phyloP scores from a whole-genome alignment of 1,140 invertebrate genomes.

The Sitobion miscanthi region DNA sequence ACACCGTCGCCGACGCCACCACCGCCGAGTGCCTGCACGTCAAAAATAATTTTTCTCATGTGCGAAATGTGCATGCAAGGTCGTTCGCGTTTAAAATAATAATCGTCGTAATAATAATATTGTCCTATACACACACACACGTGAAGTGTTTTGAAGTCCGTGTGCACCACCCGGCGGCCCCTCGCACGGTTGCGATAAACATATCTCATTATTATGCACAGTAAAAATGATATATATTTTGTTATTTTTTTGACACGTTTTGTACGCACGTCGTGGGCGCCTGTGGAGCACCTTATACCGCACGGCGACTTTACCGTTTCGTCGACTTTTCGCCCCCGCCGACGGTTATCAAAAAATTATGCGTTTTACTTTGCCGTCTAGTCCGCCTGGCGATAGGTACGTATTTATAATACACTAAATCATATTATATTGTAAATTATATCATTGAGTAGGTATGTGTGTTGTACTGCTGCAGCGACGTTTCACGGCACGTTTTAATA shows the following conservation, averaged over 20 bases:
- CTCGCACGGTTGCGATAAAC: neutral
- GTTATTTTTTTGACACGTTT: neutral
- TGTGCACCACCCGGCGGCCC: neutral
- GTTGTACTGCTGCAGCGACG: neutral
- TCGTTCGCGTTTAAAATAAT: slow-evolving; percentile 37
- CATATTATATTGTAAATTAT: neutral
- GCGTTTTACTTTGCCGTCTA: neutral
- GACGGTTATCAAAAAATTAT: neutral
- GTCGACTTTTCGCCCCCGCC: neutral
- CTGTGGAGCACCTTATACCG: neutral
- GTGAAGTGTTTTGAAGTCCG: neutral
- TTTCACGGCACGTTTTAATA: neutral
- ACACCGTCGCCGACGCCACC: neutral
- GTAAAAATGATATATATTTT: neutral
- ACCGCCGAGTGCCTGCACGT: neutral
- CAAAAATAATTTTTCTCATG: slow-evolving; percentile 24
- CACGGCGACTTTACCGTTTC: neutral
- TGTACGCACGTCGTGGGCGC: neutral
- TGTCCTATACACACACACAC: neutral
- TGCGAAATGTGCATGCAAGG: slow-evolving; percentile 33
- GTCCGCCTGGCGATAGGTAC: neutral
- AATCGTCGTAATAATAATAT: slow-evolving; percentile 10
- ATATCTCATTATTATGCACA: neutral
- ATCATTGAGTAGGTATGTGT: neutral
- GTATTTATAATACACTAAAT: neutral